phyloP scores from a whole-genome alignment of 1,140 invertebrate genomes.

The Cephus cinctus region DNA sequence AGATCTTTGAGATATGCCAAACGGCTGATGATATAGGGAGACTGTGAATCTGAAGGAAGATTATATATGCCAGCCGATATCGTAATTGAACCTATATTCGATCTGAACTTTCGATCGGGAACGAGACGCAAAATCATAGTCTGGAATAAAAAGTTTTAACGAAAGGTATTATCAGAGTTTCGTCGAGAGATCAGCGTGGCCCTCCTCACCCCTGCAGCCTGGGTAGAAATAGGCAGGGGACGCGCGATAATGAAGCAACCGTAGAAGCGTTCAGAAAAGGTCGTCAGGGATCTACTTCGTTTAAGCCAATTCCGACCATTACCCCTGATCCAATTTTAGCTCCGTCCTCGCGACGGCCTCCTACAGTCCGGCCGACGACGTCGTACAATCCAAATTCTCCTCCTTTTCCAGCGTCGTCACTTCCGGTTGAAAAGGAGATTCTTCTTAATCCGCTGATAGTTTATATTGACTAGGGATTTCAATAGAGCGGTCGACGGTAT shows the following conservation, averaged over 20 bases:
- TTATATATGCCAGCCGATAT: background rate
- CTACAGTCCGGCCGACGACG: too few species aligned
- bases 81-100: background rate
- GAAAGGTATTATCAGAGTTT: constrained; percentile 36
- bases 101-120: constrained; percentile 13
- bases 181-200: constrained; percentile 16
- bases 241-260: constrained; percentile 34
- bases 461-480: too few species aligned
- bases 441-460: too few species aligned
- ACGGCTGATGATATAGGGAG: too few species aligned
- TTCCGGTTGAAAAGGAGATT: too few species aligned
- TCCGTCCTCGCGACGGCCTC: too few species aligned
- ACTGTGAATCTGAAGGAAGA: too few species aligned
- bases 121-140: constrained; percentile 22
- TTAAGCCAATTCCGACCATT: constrained; percentile 46
- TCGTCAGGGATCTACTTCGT: constrained; percentile 27
- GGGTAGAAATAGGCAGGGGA: too few species aligned
- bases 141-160: constrained; percentile 43
- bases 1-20: too few species aligned
- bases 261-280: constrained; percentile 28
- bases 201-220: too few species aligned
- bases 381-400: too few species aligned
- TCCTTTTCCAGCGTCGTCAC: constrained; percentile 17
- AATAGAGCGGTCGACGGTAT: too few species aligned
- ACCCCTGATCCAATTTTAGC: constrained; percentile 43